phyloP scores from a whole-genome alignment of 2,888 invertebrate species.

The Caenorhabditis imperialis region DNA sequence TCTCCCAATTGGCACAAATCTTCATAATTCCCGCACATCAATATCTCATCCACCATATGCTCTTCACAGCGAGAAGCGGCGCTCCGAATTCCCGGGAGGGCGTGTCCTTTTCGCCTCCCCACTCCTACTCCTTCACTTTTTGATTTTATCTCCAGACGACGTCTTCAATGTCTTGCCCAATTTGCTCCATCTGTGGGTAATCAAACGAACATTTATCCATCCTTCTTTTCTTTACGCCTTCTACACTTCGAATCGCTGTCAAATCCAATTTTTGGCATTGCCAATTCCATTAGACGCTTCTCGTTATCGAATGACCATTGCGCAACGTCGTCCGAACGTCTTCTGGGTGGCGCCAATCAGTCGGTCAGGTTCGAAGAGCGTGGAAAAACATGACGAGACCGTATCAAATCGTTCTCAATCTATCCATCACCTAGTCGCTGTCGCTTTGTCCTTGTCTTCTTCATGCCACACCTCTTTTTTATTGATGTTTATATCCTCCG shows the following conservation, averaged over 20 bases:
- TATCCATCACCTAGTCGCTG: slow-evolving; percentile 26
- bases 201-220: too few relatives aligned
- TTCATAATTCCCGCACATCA: slow-evolving; percentile 33
- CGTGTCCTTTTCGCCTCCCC: slow-evolving; percentile 40
- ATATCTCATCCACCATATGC: slow-evolving; percentile 47
- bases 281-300: slow-evolving; percentile 12
- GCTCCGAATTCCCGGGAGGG: slow-evolving; percentile 22
- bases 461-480: slow-evolving; percentile 50
- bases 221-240: too few relatives aligned
- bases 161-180: too few relatives aligned
- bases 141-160: slow-evolving; percentile 50
- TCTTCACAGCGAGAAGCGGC: not conserved
- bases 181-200: too few relatives aligned
- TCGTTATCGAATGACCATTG: slow-evolving; percentile 12
- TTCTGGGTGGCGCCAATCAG: too few relatives aligned
- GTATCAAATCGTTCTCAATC: slow-evolving; percentile 22
- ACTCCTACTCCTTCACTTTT: slow-evolving; percentile 37
- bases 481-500: slow-evolving; percentile 34
- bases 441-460: slow-evolving; percentile 16
- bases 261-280: slow-evolving; percentile 25
- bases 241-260: not conserved
- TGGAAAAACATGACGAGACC: slow-evolving; percentile 25
- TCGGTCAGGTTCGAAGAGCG: not conserved
- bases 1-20: slow-evolving; percentile 21
- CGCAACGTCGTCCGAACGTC: too few relatives aligned